Base-by-base conservation (phyloP, 2,888 invertebrate species). In the Cephus pygmeus region DNA sequence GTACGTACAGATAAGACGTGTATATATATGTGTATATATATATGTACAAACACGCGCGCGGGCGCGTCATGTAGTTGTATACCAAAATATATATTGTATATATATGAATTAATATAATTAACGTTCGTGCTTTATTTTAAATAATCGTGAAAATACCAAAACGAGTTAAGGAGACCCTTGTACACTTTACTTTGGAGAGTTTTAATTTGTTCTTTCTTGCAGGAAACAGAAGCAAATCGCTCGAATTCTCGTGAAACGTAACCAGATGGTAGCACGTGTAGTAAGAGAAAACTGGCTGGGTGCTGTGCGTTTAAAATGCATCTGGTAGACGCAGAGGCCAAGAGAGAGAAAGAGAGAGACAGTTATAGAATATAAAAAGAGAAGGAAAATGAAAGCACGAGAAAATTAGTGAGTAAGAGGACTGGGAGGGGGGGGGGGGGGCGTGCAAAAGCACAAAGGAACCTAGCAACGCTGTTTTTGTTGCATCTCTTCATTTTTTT, bases 341-440 rank as follows among this genome's bases (percentile, higher is more conserved):
- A 36, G 3, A 69, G 31, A 73, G 68, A 69, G 73, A 68, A 34
- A 23, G 31, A 73, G 75, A 75, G 30, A 74, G 75, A 73, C 36
- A 76, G 75, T 73, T 68, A 77, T 34, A 76, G 75, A 79, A 69
- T 69, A 73, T 34, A n/a, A 34, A 35, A 34, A 12, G 36, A 76
- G 69, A 69, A 78, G 23, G 23, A 56, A 56, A 56, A 56, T 56
- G 23, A 9, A 23, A 23, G 56, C 56, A 56, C 23, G 9, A 56
- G 56, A 56, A 56, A 56, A 23, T 56, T 56, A 56, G 9, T 1
- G 40, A 40, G 40, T 23, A 40, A 6, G 15, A 6, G 23, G 15
- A 2, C 12, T 12, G 3, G 15, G 4, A 1, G 15, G 40, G 9
- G 9, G 2, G 9, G 6, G 6, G 6, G 23, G 4, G 15, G 1